Evolutionary conservation across 2,797 vertebrate species (phyloP).

Genomic region (Melanotaenia trifasciata): DNA sequence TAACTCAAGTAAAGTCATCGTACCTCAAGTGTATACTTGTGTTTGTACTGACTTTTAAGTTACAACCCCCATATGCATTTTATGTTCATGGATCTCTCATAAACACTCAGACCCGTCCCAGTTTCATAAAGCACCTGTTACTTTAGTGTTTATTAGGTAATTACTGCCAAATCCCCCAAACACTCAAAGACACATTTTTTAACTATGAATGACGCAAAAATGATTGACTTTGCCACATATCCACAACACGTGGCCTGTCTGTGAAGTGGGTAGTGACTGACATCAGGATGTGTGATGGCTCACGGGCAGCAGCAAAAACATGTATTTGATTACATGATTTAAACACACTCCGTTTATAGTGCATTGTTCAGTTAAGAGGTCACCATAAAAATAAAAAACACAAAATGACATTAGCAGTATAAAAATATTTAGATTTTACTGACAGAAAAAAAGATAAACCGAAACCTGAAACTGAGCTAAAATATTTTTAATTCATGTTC

Average conservation of each 20-base stretch:
- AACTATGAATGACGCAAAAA: neutral
- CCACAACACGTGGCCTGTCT: neutral
- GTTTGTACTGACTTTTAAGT: too few relatives aligned
- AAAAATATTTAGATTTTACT: slow-evolving; percentile 36
- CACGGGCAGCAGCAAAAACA: neutral
- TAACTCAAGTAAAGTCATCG: too few relatives aligned
- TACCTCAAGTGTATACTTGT: neutral
- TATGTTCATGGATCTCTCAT: neutral
- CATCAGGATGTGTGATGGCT: neutral
- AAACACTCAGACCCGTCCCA: neutral
- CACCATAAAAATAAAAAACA: neutral
- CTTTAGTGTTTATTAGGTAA: neutral
- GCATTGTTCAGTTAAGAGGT: neutral
- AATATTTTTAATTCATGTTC: slow-evolving; percentile 4
- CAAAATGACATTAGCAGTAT: neutral
- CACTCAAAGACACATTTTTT: neutral
- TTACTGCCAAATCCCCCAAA: neutral
- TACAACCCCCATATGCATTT: too few relatives aligned
- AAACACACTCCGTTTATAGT: neutral
- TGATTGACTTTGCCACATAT: neutral
- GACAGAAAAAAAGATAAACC: slow-evolving; percentile 9
- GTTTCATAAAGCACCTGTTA: neutral
- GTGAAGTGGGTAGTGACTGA: neutral
- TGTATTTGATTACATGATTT: neutral
- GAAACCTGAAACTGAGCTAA: slow-evolving; percentile 8